Conservation (phyloP, 2,113 vertebrate species). For the Grallaria varia region DNA sequence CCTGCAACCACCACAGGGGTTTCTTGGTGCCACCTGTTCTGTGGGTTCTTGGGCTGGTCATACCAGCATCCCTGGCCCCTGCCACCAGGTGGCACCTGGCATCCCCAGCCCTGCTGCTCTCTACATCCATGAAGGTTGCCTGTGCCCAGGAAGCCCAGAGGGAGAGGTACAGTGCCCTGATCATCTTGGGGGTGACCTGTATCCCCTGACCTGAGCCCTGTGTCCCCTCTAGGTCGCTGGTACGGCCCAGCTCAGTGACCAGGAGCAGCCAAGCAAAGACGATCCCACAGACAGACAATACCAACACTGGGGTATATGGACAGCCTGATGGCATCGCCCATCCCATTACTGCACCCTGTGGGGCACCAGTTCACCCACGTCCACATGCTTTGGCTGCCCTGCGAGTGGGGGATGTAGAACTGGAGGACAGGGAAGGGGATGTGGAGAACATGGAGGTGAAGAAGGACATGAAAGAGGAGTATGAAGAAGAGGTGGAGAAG, state of each 20-base stretch:
- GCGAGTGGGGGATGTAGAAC: fast-evolving
- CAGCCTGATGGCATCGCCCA: fast-evolving
- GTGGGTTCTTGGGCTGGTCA: neutral
- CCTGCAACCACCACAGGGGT: neutral
- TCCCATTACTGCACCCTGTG: neutral
- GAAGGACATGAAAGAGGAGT: neutral
- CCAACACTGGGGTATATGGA: fast-evolving
- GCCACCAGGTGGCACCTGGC: neutral
- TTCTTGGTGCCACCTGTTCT: neutral
- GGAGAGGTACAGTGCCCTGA: neutral
- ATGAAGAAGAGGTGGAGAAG: neutral
- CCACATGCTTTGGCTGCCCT: neutral
- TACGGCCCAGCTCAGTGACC: neutral
- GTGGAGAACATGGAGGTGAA: neutral
- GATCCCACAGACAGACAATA: neutral
- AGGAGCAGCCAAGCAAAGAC: neutral
- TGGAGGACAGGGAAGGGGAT: neutral
- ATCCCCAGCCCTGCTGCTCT: neutral
- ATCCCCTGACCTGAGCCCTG: neutral
- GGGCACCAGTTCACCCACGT: neutral
- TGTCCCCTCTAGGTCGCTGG: conserved; percentile 2
- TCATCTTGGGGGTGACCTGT: neutral
- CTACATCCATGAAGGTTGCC: neutral
- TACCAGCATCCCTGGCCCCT: neutral
- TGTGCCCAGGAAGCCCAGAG: neutral